Conservation (phyloP, 2,113 vertebrate species). For the Falco punctatus region DNA sequence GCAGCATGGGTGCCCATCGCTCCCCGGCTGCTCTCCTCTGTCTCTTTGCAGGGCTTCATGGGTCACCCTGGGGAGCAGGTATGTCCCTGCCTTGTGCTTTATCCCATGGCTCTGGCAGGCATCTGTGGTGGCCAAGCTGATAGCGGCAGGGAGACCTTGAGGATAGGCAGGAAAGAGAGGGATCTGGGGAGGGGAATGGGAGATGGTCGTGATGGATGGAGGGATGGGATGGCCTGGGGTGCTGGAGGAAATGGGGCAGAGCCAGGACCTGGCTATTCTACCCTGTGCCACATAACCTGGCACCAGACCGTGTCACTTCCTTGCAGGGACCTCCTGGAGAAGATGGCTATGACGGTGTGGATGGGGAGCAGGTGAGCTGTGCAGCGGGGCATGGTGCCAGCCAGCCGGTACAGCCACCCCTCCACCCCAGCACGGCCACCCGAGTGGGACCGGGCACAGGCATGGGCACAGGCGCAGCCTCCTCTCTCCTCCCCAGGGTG, state of each 20-base stretch:
- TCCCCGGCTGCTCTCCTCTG: neutral
- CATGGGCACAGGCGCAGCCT: neutral
- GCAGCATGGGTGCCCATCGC: neutral
- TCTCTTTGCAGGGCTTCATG: neutral
- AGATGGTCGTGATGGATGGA: neutral
- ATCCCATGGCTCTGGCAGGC: neutral
- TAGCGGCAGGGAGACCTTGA: accelerated
- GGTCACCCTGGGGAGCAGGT: neutral
- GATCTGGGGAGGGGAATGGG: neutral
- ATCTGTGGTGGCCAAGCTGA: neutral
- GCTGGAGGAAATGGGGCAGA: neutral
- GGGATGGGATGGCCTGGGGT: neutral
- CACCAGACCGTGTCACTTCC: neutral
- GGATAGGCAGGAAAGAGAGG: neutral
- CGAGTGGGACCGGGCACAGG: accelerated
- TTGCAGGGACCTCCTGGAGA: neutral
- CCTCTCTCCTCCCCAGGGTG: neutral
- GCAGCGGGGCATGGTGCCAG: neutral
- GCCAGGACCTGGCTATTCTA: neutral
- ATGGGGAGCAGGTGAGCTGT: neutral
- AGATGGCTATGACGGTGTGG: neutral
- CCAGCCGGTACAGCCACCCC: neutral
- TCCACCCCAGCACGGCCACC: neutral
- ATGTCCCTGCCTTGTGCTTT: neutral
- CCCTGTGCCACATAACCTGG: no score